Evolutionary conservation across 2,113 vertebrate genomes (phyloP), one percentile per base, ranked within the genome.

Genomic region (Excalfactoria chinensis): DNA sequence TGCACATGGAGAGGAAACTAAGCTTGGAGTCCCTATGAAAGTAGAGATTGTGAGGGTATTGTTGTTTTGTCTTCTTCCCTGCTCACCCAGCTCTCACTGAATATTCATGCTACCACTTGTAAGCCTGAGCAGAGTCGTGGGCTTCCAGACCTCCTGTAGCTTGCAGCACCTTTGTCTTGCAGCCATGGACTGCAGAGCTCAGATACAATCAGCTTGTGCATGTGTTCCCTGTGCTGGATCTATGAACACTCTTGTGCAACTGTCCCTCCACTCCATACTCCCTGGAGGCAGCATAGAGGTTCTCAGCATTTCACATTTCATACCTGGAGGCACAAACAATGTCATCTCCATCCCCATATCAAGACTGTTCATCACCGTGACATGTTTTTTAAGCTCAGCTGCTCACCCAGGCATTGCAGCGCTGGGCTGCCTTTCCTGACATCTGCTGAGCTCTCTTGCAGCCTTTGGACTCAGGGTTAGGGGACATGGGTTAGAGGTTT

Each of bases 91-190:
- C 28, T 9, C 59, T 60, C n/a, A 35, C 17, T 17, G 17, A 28
- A 69, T 86, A 62, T 25, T 81, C 4, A 4, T 32, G 21, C 8
- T 35, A n/a, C 32, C 1, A 0, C 15, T 64, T 76, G 26, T 15
- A n/a, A 46, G 17, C 6, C 3, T 0, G 14, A 41, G 25, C 1
- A 32, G 46, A 48, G 8, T 8, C 2, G 0, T 13, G 15, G 28
- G 6, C 37, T 70, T 17, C 25, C 21, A 80, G 16, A 37, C 28
- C 40, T 81, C 34, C 19, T 28, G 37, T 60, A 88, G 16, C 17
- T 62, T 62, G 49, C 22, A 10, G 17, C 59, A 16, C 0, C 0
- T 9, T 84, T 74, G 16, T 68, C 43, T 78, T 30, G 64, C 13
- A 46, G 49, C 13, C n/a, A 18, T 2, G 5, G 59, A 28, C 28